Evolutionary conservation across 1,140 invertebrate species (phyloP), one percentile per base, ranked within the genome.

Genomic region (Aphaenogaster floridana): DNA sequence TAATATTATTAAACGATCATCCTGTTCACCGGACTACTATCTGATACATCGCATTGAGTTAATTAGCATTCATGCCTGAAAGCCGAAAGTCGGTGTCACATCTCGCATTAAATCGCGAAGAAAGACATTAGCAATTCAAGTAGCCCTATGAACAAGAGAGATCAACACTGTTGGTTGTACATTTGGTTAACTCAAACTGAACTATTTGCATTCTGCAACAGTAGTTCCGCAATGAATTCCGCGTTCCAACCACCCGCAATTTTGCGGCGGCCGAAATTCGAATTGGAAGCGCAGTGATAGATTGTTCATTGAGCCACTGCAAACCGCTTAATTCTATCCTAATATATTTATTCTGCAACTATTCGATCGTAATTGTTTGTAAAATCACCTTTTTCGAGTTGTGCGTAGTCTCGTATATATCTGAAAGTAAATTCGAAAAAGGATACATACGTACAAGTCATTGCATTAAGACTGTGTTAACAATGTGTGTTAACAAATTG

Each of bases 251-350:
- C 61, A n/a, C 17, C 57, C 80, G 45, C 69, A 84, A 84, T 84
- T 84, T 84, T 76, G 80, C 69, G 69, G 54, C 54, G 42, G 17
- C 39, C 54, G 42, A 50, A 76, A 84, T 52, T 84, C 80, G 28
- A 63, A 84, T 84, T 63, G 71, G 52, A 76, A 69, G 69, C 54
- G 69, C 80, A 84, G n/a, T 84, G 52, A 63, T 61, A 84, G 69
- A 57, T 61, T 74, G 80, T 84, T 84, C 80, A 84, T 76, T 76
- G 71, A 84, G 42, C 42, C 80, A 68, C 45, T 84, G 69, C 69
- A 63, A 84, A 84, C 69, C 80, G 57, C 69, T 84, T 84, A 76
- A 84, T 84, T 84, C 69, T 76, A 76, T 50, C n/a, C 8, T 39
- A 28, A 72, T 48, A 74, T 61, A 84, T 76, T 84, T 84, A 84